Evolutionary conservation across 1,140 invertebrate genomes (phyloP), one percentile per base, ranked within the genome.

Genomic region (Luehdorfia chinensis): DNA sequence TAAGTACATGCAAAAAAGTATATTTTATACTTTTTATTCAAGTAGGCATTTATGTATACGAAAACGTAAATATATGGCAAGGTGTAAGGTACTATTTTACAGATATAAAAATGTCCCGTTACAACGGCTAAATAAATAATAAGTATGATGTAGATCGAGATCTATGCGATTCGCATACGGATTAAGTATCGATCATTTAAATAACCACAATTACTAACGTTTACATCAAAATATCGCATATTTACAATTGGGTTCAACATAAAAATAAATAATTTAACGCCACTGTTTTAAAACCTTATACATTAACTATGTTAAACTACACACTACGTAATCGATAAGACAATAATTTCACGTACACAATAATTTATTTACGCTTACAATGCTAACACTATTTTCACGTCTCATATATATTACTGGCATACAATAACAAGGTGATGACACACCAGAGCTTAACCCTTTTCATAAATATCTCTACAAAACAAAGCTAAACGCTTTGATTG

Each of bases 251-350:
- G 66, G 70, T 72, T 75, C 81, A 86, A 84, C 83, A 80, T 86
- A 80, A 78, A 74, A 83, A 84, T 86, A 84, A 84, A 86, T 86
- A 86, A 84, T 86, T 79, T 84, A 84, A 84, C 79, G 60, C 49
- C 78, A 78, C 70, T 74, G 69, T 18, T 75, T 71, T 77, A 77
- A 80, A 75, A 54, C 67, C 75, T 86, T 81, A 85, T 58, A 75
- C 67, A 71, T 79, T 74, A 74, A 75, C 72, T 81, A 81, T 70
- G 61, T 43, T 18, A 70, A 65, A 59, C 64, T 83, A 84, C 71
- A 75, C 64, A 54, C 69, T 85, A 85, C 70, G 65, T 80, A 72
- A 69, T 66, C 47, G 58, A 65, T 67, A 68, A 64, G 39, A 72
- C 66, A 63, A 58, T 74, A 73, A 73, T 50, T 66, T 51, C 75